Percentiles rank a stretch among this genome's conserved stretches.
These are phyloP conservation scores for Lasioglossum oenotherae DNA, from an alignment of 2,888 invertebrate genomes.

Conservation along the genomic window DNA sequence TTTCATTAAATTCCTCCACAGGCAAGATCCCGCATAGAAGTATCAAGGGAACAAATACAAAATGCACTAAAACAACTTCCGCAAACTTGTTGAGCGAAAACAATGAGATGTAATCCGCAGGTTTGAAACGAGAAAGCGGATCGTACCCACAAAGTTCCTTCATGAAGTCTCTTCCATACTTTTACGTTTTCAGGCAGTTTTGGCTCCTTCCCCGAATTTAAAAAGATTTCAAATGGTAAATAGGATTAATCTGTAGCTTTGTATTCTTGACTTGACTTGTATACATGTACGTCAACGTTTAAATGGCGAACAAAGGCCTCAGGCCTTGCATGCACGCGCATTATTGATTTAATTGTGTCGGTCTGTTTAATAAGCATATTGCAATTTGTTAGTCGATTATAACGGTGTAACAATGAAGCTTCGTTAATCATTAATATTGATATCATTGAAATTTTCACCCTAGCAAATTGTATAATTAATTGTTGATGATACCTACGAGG, in stretches of 20 bases:
- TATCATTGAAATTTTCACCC: not conserved
- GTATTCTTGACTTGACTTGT: not conserved
- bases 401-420: not conserved
- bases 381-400: not conserved
- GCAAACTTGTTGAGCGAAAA: constrained; percentile 2
- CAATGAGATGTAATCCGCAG: constrained; percentile 8
- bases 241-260: not conserved
- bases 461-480: not conserved
- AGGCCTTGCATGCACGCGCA: not conserved
- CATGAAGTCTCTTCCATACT: not conserved
- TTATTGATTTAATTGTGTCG: not conserved
- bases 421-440: not conserved
- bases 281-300: not conserved
- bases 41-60: not conserved
- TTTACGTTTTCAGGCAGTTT: not conserved
- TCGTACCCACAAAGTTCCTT: not conserved
- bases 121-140: not conserved
- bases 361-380: not conserved
- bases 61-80: not conserved
- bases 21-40: not conserved
- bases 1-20: not conserved
- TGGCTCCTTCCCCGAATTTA: too few relatives aligned
- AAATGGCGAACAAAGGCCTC: not conserved
- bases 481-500: not conserved
- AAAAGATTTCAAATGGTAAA: not conserved